Evolutionary conservation across 2,113 vertebrate genomes (phyloP), one percentile per base, ranked within the genome.

Genomic region (Ancistrus triradiatus): DNA sequence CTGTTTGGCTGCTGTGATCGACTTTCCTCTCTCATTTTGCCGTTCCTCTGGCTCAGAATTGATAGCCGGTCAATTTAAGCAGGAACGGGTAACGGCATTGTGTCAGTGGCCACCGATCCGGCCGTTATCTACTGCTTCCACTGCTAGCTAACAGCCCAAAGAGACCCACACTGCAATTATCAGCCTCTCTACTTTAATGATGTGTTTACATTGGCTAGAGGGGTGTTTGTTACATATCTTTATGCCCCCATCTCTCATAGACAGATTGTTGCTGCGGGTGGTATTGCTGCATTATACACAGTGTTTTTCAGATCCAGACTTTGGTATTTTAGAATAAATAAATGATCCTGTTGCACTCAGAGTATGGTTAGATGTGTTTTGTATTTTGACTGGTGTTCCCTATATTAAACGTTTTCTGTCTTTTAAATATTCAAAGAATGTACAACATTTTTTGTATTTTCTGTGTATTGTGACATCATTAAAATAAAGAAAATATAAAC

Each of bases 91-190:
- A 83, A 85, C 78, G 74, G 80, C 74, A 69, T 43, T 48, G 63
- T 86, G 83, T 86, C 83, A 81, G 78, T 69, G 75, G 76, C 72
- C 75, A 80, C 83, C 77, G 74, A 87, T 86, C 82, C 81, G 74
- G 70, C 69, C 75, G 85, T 88, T 88, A 88, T 88, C 86, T 80
- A 68, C 47, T 74, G 81, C 78, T 81, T 78, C 76, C 75, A 68
- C 71, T 74, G 79, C 80, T 75, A 69, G 77, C 78, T 80, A 81
- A 82, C 81, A 78, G 83, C 80, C 33, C 74, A 74, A 46, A 66
- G 78, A 70, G 78, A 79, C 79, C 70, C 22, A n/a, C 58, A 50
- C 74, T 77, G 51, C 71, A 64, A 59, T 63, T 76, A 72, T 73
- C 33, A 61, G 48, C 55, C 27, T 52, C 27, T 57, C n/a, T 46